Conservation (phyloP, 2,888 invertebrate genomes). For the Agrochola circellaris region DNA sequence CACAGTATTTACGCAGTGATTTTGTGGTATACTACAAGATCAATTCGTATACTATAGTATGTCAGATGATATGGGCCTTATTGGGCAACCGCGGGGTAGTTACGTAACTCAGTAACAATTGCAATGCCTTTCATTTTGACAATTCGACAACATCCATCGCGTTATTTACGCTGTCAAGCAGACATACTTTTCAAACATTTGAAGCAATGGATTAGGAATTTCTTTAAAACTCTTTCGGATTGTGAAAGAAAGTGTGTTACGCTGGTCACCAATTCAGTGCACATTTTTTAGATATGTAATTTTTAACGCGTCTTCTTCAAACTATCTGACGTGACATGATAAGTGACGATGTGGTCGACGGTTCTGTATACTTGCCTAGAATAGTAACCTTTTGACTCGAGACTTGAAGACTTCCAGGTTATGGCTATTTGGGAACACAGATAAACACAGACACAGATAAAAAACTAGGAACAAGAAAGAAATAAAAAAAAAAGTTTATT, state of each 20-base stretch:
- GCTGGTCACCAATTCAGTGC: background rate
- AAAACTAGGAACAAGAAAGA: too few species aligned
- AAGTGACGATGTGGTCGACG: too few species aligned
- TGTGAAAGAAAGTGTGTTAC: background rate
- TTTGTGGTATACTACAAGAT: background rate
- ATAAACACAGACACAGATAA: background rate
- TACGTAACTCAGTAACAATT: background rate
- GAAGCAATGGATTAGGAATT: background rate
- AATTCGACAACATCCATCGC: background rate
- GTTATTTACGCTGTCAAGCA: background rate
- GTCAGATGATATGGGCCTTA: background rate
- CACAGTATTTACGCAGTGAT: conserved; percentile 7
- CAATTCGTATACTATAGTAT: too few species aligned
- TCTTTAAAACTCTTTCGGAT: background rate
- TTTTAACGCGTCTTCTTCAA: background rate
- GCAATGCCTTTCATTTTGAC: background rate
- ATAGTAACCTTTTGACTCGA: background rate
- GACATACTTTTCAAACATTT: background rate
- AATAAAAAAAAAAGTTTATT: too few species aligned
- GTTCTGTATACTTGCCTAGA: background rate
- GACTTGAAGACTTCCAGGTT: too few species aligned
- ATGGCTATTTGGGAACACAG: background rate
- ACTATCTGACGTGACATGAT: background rate
- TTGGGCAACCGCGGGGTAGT: background rate
- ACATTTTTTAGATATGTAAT: background rate